Percentiles rank a stretch among this genome's conserved stretches.
Evolutionary conservation across 2,797 vertebrate species (phyloP).

Genomic region (Pangasius mekongensis): DNA sequence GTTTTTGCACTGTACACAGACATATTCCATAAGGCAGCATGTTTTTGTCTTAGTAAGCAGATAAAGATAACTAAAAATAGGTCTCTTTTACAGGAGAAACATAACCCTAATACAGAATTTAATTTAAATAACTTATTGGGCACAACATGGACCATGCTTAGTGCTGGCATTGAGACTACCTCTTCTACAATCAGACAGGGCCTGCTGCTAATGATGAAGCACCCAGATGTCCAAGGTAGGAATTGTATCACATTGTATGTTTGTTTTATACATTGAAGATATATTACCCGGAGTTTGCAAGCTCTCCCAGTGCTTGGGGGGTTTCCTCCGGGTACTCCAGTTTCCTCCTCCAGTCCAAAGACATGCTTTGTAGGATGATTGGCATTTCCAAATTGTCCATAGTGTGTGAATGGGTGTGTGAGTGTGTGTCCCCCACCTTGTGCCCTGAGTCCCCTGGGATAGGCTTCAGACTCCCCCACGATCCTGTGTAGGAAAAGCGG

Average conservation of each 20-base stretch:
- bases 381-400: too few species aligned
- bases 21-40: neutral
- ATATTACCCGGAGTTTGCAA: neutral
- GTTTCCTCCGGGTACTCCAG: too few species aligned
- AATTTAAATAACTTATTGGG: constrained; percentile 45
- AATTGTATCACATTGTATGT: neutral
- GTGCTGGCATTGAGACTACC: constrained; percentile 58
- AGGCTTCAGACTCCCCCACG: too few species aligned
- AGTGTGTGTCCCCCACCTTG: too few species aligned
- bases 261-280: neutral
- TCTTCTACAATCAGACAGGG: constrained; percentile 54
- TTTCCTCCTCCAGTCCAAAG: too few species aligned
- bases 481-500: too few species aligned
- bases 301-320: too few species aligned
- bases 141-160: constrained; percentile 48
- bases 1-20: neutral
- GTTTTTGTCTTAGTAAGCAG: neutral
- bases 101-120: constrained; percentile 55
- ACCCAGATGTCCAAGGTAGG: constrained; percentile 61
- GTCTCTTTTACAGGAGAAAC: constrained; percentile 52
- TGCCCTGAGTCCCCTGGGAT: too few species aligned
- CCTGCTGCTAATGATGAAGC: constrained; percentile 60
- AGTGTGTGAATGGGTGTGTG: too few species aligned
- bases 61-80: neutral
- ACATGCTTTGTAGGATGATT: too few species aligned